Evolutionary conservation across 2,797 vertebrate genomes (phyloP).

Genomic region (Pangasius mekongensis): DNA sequence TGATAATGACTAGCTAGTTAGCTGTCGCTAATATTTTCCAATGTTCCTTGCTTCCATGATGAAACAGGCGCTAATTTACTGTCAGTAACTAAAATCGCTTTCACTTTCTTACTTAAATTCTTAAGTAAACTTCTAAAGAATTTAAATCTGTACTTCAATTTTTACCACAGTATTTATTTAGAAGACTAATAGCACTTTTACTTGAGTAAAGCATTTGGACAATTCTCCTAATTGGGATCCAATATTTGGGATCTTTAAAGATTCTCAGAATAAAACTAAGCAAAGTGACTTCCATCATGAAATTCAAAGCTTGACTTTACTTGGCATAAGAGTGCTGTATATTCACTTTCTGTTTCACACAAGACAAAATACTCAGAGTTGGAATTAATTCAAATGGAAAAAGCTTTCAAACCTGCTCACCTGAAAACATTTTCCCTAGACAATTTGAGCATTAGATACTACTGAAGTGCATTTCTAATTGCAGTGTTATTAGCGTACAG

Average conservation of each 20-base stretch:
- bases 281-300: neutral
- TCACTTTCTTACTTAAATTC: neutral
- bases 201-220: neutral
- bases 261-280: neutral
- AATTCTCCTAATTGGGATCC: neutral
- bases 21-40: too few species aligned
- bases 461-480: neutral
- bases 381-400: neutral
- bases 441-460: neutral
- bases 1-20: too few species aligned
- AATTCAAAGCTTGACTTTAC: neutral
- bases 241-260: neutral
- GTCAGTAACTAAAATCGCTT: too few species aligned
- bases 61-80: too few species aligned
- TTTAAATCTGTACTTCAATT: neutral
- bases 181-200: neutral
- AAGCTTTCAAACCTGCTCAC: neutral
- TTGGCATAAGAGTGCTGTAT: neutral
- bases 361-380: neutral
- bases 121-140: neutral
- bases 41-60: too few species aligned
- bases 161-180: neutral
- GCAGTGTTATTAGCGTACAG: conserved; percentile 3
- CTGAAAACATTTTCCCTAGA: neutral
- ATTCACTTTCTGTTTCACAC: neutral